These are phyloP conservation scores for Alces alces DNA, from an alignment of 2,113 vertebrate species.

Conservation along the genomic window DNA sequence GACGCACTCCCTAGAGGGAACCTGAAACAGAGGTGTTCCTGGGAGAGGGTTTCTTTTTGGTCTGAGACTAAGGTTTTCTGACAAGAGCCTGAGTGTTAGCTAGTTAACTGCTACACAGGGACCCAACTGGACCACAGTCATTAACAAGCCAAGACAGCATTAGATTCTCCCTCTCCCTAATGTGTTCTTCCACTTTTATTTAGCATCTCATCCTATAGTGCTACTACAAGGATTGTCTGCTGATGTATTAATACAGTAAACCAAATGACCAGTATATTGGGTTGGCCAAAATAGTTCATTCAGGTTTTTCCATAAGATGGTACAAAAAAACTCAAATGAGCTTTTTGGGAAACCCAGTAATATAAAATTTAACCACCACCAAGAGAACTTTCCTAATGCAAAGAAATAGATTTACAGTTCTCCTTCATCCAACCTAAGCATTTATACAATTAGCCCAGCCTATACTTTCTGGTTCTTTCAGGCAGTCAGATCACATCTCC, in stretches of 20 bases:
- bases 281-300: background rate
- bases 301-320: background rate
- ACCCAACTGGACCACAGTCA: background rate
- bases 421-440: background rate
- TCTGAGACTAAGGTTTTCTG: background rate
- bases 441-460: background rate
- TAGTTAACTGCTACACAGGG: background rate
- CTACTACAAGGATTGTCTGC: background rate
- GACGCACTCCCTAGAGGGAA: background rate
- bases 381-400: slow-evolving; percentile 2
- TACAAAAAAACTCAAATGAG: background rate
- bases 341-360: background rate
- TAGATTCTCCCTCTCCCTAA: rapidly evolving
- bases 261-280: background rate
- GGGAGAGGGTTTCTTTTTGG: background rate
- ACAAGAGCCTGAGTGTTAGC: background rate
- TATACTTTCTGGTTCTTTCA: background rate
- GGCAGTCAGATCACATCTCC: background rate
- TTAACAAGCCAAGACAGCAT: background rate
- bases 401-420: slow-evolving; percentile 34
- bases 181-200: background rate
- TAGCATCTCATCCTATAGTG: background rate
- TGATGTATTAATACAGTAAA: slow-evolving; percentile 27
- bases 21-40: background rate
- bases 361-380: slow-evolving; percentile 14